Base-by-base conservation (phyloP, 2,113 vertebrate genomes). In the Labeo rohita region DNA sequence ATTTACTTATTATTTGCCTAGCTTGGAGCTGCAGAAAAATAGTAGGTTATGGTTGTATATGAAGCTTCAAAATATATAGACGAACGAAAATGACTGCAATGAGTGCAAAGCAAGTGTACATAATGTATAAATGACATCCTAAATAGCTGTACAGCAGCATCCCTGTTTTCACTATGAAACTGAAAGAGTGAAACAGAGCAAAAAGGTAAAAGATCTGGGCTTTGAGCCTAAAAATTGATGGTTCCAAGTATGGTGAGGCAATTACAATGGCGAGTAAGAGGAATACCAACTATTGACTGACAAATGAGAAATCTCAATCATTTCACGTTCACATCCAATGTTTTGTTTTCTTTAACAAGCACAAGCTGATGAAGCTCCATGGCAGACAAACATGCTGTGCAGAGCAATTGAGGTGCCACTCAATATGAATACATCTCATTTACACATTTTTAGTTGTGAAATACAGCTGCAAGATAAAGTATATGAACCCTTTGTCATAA, bases 391-490 rank as follows among this genome's bases (percentile, higher is more conserved):
- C 76, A 59, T 59, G 28, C 76, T 56, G 74, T 52, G n/a, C 73
- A 50, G 47, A 50, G 75, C 1, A 13, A 39, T 6, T 23, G 11
- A 49, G 72, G 45, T 75, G 72, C 72, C 72, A 23, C 21, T 49
- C 72, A 45, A 45, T 47, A 74, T 74, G 72, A 74, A 74, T 74
- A 21, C 72, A 74, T 49, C n/a, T 50, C 72, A 75, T 75, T 13
- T 50, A 13, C 21, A 47, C 21, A 74, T 74, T 74, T 74, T 73
- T 74, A 74, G 10, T 12, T 23, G 21, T 9, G 43, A 74, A 49
- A 74, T n/a, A 74, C 10, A 8, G 21, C 23, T 75, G 6, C 45
- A 75, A 15, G 73, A 45, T n/a, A 49, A 75, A 13, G 45, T 28
- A 75, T 50, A 45, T 23, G 11, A 28, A 50, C 21, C 72, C n/a